A percentile compares a stretch with the other conserved stretches of the same genome.
phyloP scores from a whole-genome alignment of 2,797 vertebrate genomes.

The Chelon auratus region DNA sequence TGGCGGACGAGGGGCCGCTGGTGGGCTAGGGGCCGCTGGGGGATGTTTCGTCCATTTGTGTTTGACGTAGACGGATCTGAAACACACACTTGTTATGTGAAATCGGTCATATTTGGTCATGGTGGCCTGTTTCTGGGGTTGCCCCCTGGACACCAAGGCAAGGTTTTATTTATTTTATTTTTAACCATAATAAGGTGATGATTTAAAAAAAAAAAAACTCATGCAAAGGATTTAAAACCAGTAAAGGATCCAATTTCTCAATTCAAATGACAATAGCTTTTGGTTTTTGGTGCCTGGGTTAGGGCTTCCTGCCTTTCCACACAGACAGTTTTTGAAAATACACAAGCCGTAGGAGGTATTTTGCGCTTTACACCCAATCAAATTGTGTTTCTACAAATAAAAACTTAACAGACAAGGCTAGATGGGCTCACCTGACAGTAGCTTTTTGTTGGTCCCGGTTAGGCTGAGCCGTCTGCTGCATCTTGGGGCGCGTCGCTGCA shows the following conservation, averaged over 20 bases:
- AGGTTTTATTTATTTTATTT: not conserved
- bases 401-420: too few species aligned
- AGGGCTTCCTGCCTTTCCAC: too few species aligned
- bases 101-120: conserved; percentile 64
- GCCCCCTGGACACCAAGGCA: conserved; percentile 34
- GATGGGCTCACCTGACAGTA: conserved; percentile 37
- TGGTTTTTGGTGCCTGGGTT: too few species aligned
- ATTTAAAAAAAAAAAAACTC: too few species aligned
- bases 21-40: not conserved
- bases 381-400: too few species aligned
- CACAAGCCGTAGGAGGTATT: too few species aligned
- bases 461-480: not conserved
- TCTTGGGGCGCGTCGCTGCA: not conserved
- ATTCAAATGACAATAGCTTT: too few species aligned
- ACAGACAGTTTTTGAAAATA: too few species aligned
- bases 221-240: too few species aligned
- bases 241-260: too few species aligned
- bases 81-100: conserved; percentile 9
- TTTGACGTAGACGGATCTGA: conserved; percentile 33
- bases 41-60: conserved; percentile 18
- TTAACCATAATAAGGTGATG: not conserved
- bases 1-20: conserved; percentile 12
- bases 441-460: not conserved
- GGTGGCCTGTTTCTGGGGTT: not conserved
- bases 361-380: too few species aligned